Base-by-base conservation (phyloP, 2,888 invertebrate genomes). In the Cryptocephalus moraei region DNA sequence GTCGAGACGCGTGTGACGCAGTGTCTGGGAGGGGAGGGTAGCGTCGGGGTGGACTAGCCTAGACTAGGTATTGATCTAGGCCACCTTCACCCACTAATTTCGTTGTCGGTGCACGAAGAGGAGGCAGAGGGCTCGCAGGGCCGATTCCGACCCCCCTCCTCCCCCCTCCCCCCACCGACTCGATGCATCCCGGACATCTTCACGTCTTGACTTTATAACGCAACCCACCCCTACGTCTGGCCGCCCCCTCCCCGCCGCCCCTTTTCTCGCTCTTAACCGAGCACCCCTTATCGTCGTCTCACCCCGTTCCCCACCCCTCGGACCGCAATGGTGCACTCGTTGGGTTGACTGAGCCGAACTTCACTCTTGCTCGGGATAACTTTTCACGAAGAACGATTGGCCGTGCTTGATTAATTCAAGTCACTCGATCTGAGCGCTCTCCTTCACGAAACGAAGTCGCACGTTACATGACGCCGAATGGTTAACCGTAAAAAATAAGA, bases 21-120 rank as follows among this genome's bases (percentile, higher is more conserved):
- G 54, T 52, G 61, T 61, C 61, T 59, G 45, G 41, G 63, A 60
- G 51, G 60, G 22, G 47, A 54, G 52, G 49, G 47, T 42, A 48
- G 51, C 10, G 46, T 40, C 62, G 61, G 56, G 49, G 56, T 50
- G 47, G 50, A 61, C 66, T 65, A 64, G 68, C 65, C 68, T 68
- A 69, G 69, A 67, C 66, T 63, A 62, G 65, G 67, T 69, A 69
- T 68, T 69, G 67, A 68, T 69, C 69, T 69, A 66, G 68, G 66
- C 66, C 62, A 67, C 67, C 68, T 68, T 68, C 67, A 68, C 68
- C 69, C 67, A 69, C 68, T 69, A 69, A 69, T 69, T 69, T 68
- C 65, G 66, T 65, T 62, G 63, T 58, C 63, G 61, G 55, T 54
- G 57, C 55, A 54, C 50, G 50, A 48, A 48, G 50, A 52, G 49